Conservation (phyloP, 1,140 invertebrate genomes). For the Leptoteleia sp. region DNA sequence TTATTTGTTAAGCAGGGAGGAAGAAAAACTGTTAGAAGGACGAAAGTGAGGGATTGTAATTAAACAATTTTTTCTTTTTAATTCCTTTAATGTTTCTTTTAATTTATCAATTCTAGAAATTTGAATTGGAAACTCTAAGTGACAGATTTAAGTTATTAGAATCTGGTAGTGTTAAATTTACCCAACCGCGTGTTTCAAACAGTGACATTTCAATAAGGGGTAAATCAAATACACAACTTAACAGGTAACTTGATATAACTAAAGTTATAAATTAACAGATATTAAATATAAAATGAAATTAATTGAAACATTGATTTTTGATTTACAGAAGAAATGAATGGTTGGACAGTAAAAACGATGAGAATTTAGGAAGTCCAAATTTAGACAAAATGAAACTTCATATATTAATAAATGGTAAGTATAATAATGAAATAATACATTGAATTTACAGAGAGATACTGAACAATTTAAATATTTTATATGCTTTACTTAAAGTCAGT, state of each 20-base stretch:
- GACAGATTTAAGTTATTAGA: conserved; percentile 74
- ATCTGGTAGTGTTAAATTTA: conserved; percentile 69
- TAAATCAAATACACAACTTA: conserved; percentile 39
- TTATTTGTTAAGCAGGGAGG: too few species aligned
- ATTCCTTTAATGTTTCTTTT: conserved; percentile 3
- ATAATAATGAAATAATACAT: too few species aligned
- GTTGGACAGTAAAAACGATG: not conserved
- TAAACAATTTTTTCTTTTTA: not conserved
- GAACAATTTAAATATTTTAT: not conserved
- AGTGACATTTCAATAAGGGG: conserved; percentile 7
- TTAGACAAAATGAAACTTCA: conserved; percentile 26
- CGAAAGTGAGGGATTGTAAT: too few species aligned
- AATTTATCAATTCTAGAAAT: conserved; percentile 56
- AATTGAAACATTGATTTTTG: too few species aligned
- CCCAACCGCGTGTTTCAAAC: conserved; percentile 63
- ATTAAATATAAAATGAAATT: too few species aligned
- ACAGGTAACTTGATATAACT: conserved; percentile 22
- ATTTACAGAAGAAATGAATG: conserved; percentile 7
- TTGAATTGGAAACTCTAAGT: conserved; percentile 68
- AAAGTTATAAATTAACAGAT: too few species aligned
- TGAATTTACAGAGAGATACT: too few species aligned
- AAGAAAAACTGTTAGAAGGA: too few species aligned
- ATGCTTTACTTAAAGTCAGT: too few species aligned
- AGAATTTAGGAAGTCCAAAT: conserved; percentile 8
- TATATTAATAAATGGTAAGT: conserved; percentile 32